A percentile compares a stretch with the other conserved stretches of the same genome.
Evolutionary conservation across 2,797 vertebrate species (phyloP).

Genomic region (Diplodus sargus): DNA sequence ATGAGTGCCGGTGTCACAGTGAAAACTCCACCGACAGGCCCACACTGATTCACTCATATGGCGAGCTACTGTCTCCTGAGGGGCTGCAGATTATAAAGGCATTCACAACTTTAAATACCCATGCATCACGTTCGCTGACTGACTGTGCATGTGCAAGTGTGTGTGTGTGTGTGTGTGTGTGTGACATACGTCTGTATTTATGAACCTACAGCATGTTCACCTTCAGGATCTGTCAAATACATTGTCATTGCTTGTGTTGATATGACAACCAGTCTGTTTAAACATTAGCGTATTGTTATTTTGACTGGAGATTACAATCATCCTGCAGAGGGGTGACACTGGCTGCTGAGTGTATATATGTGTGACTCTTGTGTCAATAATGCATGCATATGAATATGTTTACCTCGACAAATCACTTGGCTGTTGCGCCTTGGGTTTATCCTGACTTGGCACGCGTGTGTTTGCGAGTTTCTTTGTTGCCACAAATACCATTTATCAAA

Average conservation of each 20-base stretch:
- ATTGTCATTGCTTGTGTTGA: constrained; percentile 54
- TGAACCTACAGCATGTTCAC: constrained; percentile 50
- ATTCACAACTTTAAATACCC: constrained; percentile 79
- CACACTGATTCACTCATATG: constrained; percentile 80
- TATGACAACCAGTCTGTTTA: constrained; percentile 74
- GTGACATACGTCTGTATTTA: constrained; percentile 55
- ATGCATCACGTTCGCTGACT: constrained; percentile 59
- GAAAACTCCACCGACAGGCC: constrained; percentile 79
- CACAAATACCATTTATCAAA: constrained; percentile 72
- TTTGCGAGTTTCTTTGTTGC: constrained; percentile 20
- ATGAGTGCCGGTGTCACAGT: constrained; percentile 81
- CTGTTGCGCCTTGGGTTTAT: constrained; percentile 45
- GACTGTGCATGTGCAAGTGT: constrained; percentile 23
- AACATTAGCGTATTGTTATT: constrained; percentile 78
- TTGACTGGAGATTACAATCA: constrained; percentile 77
- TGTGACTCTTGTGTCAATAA: constrained; percentile 74
- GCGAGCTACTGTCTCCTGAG: constrained; percentile 77
- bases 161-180: constrained; percentile 12
- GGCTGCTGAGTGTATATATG: constrained; percentile 63
- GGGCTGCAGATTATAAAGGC: constrained; percentile 79
- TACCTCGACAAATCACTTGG: constrained; percentile 70
- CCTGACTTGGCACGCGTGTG: constrained; percentile 51
- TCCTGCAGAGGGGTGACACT: constrained; percentile 64
- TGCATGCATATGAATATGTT: constrained; percentile 77
- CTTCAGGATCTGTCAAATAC: constrained; percentile 73